Base-by-base conservation (phyloP, 2,797 vertebrate species). In the Vultur gryphus region DNA sequence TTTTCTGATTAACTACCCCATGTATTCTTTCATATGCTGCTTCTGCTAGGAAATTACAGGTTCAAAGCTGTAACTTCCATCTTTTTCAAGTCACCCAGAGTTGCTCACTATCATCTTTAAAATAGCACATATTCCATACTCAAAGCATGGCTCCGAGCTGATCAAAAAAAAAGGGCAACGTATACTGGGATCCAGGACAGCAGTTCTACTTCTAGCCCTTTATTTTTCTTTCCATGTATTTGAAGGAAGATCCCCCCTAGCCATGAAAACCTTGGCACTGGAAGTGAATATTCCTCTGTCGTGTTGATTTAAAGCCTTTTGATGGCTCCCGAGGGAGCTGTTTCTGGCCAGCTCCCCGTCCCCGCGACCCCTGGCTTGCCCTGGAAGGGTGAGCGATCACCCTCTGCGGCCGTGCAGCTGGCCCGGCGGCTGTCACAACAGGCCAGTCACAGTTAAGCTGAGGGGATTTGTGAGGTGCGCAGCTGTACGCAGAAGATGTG, bases 181-280 rank as follows among this genome's bases (percentile, higher is more conserved):
- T 73, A 79, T 16, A 41, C 28, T 20, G 29, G 6, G 46, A 64
- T 87, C 51, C 70, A 83, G 54, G 41, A n/a, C 10, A 96, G 73
- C 76, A 67, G 64, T 85, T 69, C 41, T 79, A 15, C 26, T 76
- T 57, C 41, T 49, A 77, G 43, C 13, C 33, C 49, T 89, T 95
- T 90, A 59, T 93, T 96, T 91, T 94, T 66, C 49, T 92, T 92
- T 85, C 80, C 43, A 48, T 61, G n/a, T 37, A 69, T 90, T 86
- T 85, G 70, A 84, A 93, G 84, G 80, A 91, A 77, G 48, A 87
- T 49, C 58, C 13, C 59, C 0, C 8, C 24, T 37, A 89, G 76
- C 61, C 77, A 82, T 64, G 37, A 84, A 90, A 89, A 51, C 28
- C n/a, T 89, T 86, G 89, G 89, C 95, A 55, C 52, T 80, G 55